These are phyloP conservation scores for Ooceraea biroi DNA, from an alignment of 1,140 invertebrate genomes.

Conservation along the genomic window DNA sequence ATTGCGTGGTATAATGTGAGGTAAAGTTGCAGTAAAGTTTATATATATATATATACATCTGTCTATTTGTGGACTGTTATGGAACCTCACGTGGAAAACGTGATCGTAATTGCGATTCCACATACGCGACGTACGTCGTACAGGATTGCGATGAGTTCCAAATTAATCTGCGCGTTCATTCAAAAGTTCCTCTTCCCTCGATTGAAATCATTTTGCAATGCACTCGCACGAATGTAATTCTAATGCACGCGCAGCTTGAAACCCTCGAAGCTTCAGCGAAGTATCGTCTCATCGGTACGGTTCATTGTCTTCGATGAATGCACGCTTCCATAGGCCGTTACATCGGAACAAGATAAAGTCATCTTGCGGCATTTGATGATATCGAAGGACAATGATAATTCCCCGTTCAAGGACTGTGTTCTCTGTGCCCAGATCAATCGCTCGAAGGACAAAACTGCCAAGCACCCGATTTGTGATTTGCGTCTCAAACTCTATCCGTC, in stretches of 20 bases:
- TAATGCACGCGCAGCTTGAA: neutral
- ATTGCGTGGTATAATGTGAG: too few species aligned
- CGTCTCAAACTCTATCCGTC: neutral
- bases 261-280: neutral
- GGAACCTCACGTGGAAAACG: neutral
- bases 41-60: neutral
- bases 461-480: neutral
- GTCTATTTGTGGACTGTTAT: constrained; percentile 2
- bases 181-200: neutral
- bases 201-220: neutral
- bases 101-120: neutral
- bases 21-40: too few species aligned
- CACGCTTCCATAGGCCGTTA: constrained; percentile 48
- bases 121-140: neutral
- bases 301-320: constrained; percentile 29
- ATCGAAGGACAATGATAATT: constrained; percentile 18
- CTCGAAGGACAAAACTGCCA: neutral
- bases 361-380: constrained; percentile 23
- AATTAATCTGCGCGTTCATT: neutral
- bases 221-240: neutral
- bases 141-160: neutral
- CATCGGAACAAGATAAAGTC: constrained; percentile 40
- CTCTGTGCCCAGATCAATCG: neutral
- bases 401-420: neutral
- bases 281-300: neutral